Evolutionary conservation across 2,797 vertebrate genomes (phyloP), one percentile per base, ranked within the genome.

Genomic region (Sternarchorhynchus goeldii): DNA sequence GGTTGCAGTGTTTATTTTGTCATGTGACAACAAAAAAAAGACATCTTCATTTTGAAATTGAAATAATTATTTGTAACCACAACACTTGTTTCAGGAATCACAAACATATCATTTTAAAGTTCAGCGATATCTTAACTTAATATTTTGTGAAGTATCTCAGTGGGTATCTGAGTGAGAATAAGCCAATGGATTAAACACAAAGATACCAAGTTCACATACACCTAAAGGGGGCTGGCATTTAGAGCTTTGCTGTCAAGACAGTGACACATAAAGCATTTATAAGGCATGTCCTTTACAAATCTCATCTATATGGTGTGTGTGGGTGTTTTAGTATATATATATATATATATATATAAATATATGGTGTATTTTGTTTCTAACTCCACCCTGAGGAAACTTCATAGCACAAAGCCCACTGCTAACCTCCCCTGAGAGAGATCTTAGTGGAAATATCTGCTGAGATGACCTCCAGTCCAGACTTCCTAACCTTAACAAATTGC

Each of bases 401-500:
- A 73, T 53, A 75, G 79, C 77, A 82, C 20, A 6, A 82, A 87
- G 58, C 20, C 29, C 21, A 0, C 73, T 76, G 75, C 57, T 79
- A 75, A 83, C 85, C 72, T 85, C 83, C 80, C 84, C 75, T 81
- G 84, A 85, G 78, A 87, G 45, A 78, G 58, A 83, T 68, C 68
- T 81, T 83, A 87, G 79, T 88, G 85, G 84, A 90, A 88, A 84
- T 88, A 86, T 88, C 81, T 88, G 87, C 76, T 57, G 65, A 78
- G 79, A 64, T 88, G 88, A 89, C 90, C 88, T 78, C 67, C 82
- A 81, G 85, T 85, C 78, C 76, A 85, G 80, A 76, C 85, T 85
- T 88, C 82, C 81, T 83, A 83, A 84, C 77, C 83, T 84, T 89
- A 87, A 88, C 87, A 89, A 90, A 92, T 90, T 87, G 88, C 88